These are phyloP conservation scores for Anadara kagoshimensis DNA, from an alignment of 1,140 invertebrate genomes.

Conservation along the genomic window DNA sequence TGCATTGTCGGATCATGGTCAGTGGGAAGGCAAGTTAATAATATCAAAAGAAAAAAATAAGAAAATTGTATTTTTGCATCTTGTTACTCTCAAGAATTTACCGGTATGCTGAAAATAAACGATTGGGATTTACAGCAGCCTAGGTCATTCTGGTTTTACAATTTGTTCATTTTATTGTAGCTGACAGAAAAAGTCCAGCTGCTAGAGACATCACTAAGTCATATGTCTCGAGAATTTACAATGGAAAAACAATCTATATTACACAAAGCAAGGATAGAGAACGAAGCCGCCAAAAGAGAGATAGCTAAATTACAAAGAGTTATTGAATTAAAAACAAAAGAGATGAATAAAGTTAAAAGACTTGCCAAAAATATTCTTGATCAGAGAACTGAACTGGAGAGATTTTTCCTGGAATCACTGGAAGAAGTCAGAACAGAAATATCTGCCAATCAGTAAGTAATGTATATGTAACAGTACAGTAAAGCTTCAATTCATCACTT, in stretches of 20 bases:
- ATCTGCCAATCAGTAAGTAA: conserved; percentile 68
- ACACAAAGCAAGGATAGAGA: conserved; percentile 59
- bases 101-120: no score
- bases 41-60: no score
- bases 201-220: conserved; percentile 70
- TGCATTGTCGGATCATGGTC: no score
- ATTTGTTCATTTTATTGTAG: conserved; percentile 44
- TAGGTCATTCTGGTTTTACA: no score
- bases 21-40: no score
- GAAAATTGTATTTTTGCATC: no score
- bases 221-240: conserved; percentile 71
- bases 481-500: no score
- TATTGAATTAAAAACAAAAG: conserved; percentile 72
- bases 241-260: conserved; percentile 56
- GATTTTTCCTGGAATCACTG: conserved; percentile 71
- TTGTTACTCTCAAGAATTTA: no score
- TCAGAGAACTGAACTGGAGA: conserved; percentile 72
- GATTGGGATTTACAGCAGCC: no score
- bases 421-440: conserved; percentile 72
- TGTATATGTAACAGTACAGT: no score
- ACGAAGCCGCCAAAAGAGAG: conserved; percentile 66
- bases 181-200: conserved; percentile 65
- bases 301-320: conserved; percentile 69
- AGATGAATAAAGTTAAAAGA: conserved; percentile 73
- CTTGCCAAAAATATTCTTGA: conserved; percentile 73